Base-by-base conservation (phyloP, 37 sponge, comb jelly and placozoan species). In the Cladorhizidae sp. region DNA sequence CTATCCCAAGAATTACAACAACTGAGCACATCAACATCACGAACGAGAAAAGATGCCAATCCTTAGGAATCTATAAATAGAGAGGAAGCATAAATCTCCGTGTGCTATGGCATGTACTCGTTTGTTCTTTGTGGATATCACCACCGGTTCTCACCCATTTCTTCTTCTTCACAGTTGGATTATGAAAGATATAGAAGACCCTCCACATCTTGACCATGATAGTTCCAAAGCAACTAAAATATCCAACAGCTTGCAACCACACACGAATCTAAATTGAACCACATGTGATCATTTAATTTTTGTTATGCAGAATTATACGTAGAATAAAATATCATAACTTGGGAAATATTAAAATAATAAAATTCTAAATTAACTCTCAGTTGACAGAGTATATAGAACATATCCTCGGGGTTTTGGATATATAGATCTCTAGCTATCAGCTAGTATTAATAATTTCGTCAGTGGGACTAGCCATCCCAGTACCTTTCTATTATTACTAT, bases 131-230 rank as follows among this genome's bases (percentile, higher is more conserved):
- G 3, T 67, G 1, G 8, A 67, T 20, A 17, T 25, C 39, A 31
- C n/a, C 37, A 29, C 35, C 31, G 37, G 3, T 7, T 36, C 57
- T 25, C 72, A 80, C 70, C 42, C 84, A 67, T 28, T n/a, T 65
- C 23, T 35, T 36, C 51, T 78, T 78, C 23, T 75, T 51, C 22
- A 51, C 67, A 31, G 57, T 20, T 35, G 74, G 80, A 65, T 79
- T 62, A 33, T 73, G 74, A 31, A 86, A 86, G 42, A 86, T 86
- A 43, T 54, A 74, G 55, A 74, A 86, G 41, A 86, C 87, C 37
- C 87, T 63, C 68, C 80, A 62, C 75, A 86, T 80, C 40, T 86
- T 86, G 12, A 51, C 55, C 17, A 73, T 33, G 32, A 86, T 80
- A 49, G 80, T 80, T 2, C 87, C 87, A 79, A 80, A 86, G n/a